Evolutionary conservation across 2,113 vertebrate species (phyloP).

Genomic region (Cryptotis parvus): DNA sequence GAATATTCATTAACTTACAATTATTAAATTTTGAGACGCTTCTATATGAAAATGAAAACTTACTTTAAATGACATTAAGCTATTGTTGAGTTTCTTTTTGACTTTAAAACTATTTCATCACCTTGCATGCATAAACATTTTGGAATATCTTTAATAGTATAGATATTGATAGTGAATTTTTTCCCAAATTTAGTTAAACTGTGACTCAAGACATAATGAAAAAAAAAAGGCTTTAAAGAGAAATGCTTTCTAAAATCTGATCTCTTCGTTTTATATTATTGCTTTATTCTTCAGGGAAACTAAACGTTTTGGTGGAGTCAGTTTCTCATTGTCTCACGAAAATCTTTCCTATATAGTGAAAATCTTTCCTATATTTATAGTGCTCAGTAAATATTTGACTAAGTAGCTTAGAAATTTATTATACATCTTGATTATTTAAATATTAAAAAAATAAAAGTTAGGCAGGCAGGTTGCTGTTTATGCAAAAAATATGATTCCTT

Average conservation of each 20-base stretch:
- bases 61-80: conserved; percentile 11
- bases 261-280: conserved; percentile 47
- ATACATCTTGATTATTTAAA: conserved; percentile 22
- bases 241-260: background rate
- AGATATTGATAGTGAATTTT: conserved; percentile 53
- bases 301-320: conserved; percentile 5
- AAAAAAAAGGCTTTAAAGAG: conserved; percentile 23
- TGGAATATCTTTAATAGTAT: conserved; percentile 1
- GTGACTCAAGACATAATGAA: conserved; percentile 37
- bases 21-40: conserved; percentile 28
- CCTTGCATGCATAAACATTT: conserved; percentile 14
- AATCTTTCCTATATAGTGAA: conserved; percentile 39
- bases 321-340: conserved; percentile 48
- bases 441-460: conserved; percentile 28
- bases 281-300: conserved; percentile 7
- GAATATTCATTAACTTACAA: conserved; percentile 54
- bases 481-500: conserved; percentile 48
- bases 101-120: conserved; percentile 35
- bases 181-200: conserved; percentile 44
- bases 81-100: conserved; percentile 40
- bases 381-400: conserved; percentile 36
- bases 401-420: conserved; percentile 53
- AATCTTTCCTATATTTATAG: conserved; percentile 15
- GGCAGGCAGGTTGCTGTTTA: conserved; percentile 37
- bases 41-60: conserved; percentile 45